Conservation (phyloP, 1,140 invertebrate species). For the Trachelipus rathkii region DNA sequence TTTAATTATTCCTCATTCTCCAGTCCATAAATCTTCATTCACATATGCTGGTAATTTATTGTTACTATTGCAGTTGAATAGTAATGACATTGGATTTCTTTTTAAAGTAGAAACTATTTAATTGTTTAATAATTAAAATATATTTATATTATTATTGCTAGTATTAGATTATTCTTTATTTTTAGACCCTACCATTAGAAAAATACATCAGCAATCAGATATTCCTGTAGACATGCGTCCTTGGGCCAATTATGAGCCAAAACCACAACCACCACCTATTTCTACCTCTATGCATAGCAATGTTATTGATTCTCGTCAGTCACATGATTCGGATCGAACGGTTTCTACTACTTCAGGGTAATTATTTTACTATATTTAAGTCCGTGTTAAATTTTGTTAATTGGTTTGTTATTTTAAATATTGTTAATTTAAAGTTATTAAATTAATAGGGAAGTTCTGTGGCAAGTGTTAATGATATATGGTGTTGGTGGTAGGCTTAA, state of each 20-base stretch:
- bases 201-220: slow-evolving; percentile 17
- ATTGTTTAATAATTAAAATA: not conserved
- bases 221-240: slow-evolving; percentile 37
- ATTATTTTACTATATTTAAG: too few relatives aligned
- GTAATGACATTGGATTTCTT: too few relatives aligned
- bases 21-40: slow-evolving; percentile 34
- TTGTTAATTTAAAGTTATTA: too few relatives aligned
- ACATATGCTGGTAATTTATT: slow-evolving; percentile 32
- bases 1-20: slow-evolving; percentile 48
- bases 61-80: too few relatives aligned
- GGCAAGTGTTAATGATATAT: too few relatives aligned
- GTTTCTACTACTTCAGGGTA: slow-evolving; percentile 44
- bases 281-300: slow-evolving; percentile 42
- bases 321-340: slow-evolving; percentile 43
- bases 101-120: too few relatives aligned
- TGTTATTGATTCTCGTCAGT: slow-evolving; percentile 40
- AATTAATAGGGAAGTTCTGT: too few relatives aligned
- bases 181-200: not conserved
- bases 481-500: too few relatives aligned
- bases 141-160: not conserved
- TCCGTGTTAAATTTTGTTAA: too few relatives aligned
- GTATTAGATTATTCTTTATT: not conserved
- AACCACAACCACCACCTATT: slow-evolving; percentile 27
- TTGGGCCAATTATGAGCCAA: slow-evolving; percentile 16
- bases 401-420: too few relatives aligned